Conservation (phyloP, 1,140 invertebrate genomes). For the Orussus abietinus region DNA sequence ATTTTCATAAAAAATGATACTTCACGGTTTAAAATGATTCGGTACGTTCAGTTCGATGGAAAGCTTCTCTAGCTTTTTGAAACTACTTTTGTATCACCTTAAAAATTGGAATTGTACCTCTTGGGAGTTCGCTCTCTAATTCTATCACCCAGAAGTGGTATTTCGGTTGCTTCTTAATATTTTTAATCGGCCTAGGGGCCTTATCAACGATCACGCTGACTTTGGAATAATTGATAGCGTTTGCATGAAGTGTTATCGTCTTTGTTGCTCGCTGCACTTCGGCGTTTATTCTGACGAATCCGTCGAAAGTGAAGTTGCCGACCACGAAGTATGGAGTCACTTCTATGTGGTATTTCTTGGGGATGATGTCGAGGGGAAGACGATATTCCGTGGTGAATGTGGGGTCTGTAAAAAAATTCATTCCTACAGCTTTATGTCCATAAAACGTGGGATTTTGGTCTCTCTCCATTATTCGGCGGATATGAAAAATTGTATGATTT, state of each 20-base stretch:
- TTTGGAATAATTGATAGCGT: constrained; percentile 33
- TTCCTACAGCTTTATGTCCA: too few species aligned
- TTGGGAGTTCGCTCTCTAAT: constrained; percentile 32
- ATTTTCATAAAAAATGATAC: too few species aligned
- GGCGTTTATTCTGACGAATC: constrained; percentile 48
- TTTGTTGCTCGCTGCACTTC: constrained; percentile 40
- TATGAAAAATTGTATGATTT: too few species aligned
- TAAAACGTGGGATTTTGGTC: too few species aligned
- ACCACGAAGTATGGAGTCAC: constrained; percentile 8
- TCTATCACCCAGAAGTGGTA: constrained; percentile 35
- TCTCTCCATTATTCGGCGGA: too few species aligned
- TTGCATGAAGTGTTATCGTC: constrained; percentile 56
- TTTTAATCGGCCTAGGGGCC: neutral
- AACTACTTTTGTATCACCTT: too few species aligned
- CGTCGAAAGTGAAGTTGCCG: constrained; percentile 52
- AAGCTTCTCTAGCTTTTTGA: too few species aligned
- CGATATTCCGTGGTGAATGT: constrained; percentile 17
- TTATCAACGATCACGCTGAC: constrained; percentile 15
- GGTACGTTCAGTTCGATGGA: too few species aligned
- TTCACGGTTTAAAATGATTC: too few species aligned
- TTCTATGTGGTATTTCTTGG: constrained; percentile 21
- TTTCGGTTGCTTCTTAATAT: neutral
- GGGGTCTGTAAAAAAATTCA: too few species aligned
- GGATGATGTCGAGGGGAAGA: constrained; percentile 26
- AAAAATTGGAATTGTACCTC: too few species aligned